Conservation (phyloP, 2,113 vertebrate genomes). For the Syngnathoides biaculeatus region DNA sequence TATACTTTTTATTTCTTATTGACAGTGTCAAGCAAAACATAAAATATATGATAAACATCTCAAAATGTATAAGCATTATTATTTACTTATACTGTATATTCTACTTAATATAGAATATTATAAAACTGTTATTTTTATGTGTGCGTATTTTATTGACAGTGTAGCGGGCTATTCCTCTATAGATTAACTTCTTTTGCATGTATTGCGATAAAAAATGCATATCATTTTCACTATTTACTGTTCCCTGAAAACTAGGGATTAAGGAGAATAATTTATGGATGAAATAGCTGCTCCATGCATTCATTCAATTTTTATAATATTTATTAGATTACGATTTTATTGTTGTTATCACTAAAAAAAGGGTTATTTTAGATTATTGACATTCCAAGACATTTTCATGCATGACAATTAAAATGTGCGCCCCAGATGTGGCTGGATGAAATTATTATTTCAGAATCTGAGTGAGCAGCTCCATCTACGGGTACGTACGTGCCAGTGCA, state of each 20-base stretch:
- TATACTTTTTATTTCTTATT: too few species aligned
- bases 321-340: neutral
- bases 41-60: neutral
- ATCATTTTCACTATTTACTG: too few species aligned
- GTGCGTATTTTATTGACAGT: neutral
- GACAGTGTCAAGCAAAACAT: too few species aligned
- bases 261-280: too few species aligned
- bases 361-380: neutral
- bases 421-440: neutral
- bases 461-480: slow-evolving; percentile 44
- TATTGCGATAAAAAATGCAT: too few species aligned
- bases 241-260: neutral
- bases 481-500: slow-evolving; percentile 27
- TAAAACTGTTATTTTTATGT: neutral
- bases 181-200: too few species aligned
- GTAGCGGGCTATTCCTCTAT: too few species aligned
- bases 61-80: neutral
- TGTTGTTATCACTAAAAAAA: neutral
- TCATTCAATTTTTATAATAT: neutral
- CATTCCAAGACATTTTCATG: neutral
- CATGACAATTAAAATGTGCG: neutral
- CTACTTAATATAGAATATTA: too few species aligned
- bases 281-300: too few species aligned
- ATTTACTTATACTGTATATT: neutral
- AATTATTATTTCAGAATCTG: neutral